Evolutionary conservation across 2,113 vertebrate genomes (phyloP).

Genomic region (Sialia sialis): DNA sequence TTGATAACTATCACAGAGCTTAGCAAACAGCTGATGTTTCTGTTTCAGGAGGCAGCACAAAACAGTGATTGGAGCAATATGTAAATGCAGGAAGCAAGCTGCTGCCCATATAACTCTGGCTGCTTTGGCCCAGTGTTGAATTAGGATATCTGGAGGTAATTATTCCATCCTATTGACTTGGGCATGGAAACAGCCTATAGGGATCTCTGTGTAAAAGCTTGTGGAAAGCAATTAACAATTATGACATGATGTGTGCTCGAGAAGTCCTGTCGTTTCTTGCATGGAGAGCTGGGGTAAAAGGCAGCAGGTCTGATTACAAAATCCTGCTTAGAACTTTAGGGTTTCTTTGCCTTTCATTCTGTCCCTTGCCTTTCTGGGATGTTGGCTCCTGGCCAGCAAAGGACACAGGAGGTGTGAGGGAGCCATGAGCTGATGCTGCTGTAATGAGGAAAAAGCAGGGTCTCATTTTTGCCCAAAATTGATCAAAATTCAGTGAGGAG

Average conservation of each 20-base stretch:
- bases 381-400: not conserved
- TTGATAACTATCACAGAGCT: not conserved
- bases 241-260: not conserved
- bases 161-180: not conserved
- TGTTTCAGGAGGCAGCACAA: not conserved
- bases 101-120: not conserved
- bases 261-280: not conserved
- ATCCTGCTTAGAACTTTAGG: not conserved
- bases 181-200: not conserved
- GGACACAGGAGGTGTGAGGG: fast-evolving
- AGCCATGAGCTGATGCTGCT: not conserved
- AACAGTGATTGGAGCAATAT: not conserved
- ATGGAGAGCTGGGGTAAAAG: not conserved
- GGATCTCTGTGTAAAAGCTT: not conserved
- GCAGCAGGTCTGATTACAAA: not conserved
- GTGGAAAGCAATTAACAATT: not conserved
- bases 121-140: not conserved
- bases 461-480: not conserved
- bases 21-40: not conserved
- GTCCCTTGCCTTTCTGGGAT: not conserved
- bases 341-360: not conserved
- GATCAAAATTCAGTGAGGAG: not conserved
- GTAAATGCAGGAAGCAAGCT: not conserved
- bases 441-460: not conserved
- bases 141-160: not conserved